Evolutionary conservation across 2,888 invertebrate genomes (phyloP), one percentile per base, ranked within the genome.

Genomic region (Leptothorax acervorum): DNA sequence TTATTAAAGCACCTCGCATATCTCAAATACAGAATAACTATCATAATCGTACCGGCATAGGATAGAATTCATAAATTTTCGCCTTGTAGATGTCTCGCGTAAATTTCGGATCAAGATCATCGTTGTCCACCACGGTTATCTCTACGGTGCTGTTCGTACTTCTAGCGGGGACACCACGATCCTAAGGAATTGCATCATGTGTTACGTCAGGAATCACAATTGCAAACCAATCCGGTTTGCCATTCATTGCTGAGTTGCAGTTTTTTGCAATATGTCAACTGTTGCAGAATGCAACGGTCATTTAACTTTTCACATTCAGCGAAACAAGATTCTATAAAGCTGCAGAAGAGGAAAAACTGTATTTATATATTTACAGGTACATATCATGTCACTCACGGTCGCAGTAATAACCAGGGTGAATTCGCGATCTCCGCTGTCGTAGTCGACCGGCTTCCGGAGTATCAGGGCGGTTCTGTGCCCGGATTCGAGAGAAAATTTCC

Each of bases 91-190:
- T 96, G 15, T 97, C 97, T 85, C 96, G 96, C 0, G 98, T 97
- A 92, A 98, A 98, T 93, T 97, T 97, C 0, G 98, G 98, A 60
- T 97, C 97, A 74, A 98, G 95, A 94, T 98, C 98, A 90, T 98
- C 98, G 86, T 97, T 97, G 93, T 98, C 98, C 83, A 96, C 95
- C 0, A 98, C 97, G 51, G 96, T 95, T 68, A 98, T 96, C 78
- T 96, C 96, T 4, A 98, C 96, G 0, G 97, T 97, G 0, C 97
- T 96, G 88, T 97, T 97, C 8, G 97, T 95, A 90, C 96, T 97
- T 86, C 96, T 96, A 3, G 97, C 96, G 0, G 98, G 98, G 0
- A 97, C 96, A 0, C 98, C 98, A 11, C 98, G 97, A 95, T 98
- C 98, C 97, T 98, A 94, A 95, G 95, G 15, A 70, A 57, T 74